Evolutionary conservation across 2,888 invertebrate genomes (phyloP).

Genomic region (Resseliella maxima): DNA sequence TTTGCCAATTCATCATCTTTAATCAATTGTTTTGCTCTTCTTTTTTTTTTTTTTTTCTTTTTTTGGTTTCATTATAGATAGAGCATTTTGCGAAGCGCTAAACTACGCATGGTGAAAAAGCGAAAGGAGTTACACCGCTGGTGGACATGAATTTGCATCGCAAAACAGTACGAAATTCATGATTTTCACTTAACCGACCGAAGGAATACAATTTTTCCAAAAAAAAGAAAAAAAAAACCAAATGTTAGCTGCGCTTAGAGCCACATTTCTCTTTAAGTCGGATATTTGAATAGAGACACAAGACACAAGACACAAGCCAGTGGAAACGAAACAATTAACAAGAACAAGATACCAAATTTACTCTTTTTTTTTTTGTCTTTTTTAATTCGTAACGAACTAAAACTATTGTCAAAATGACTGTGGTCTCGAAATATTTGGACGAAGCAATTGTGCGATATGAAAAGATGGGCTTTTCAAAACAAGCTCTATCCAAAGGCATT

Average conservation of each 20-base stretch:
- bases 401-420: conserved; percentile 62
- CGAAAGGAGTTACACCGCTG: background rate
- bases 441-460: conserved; percentile 71
- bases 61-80: background rate
- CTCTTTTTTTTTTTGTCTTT: background rate
- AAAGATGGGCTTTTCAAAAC: conserved; percentile 69
- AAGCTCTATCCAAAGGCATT: conserved; percentile 72
- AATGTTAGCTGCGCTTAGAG: no score
- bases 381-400: background rate
- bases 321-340: no score
- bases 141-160: conserved; percentile 15
- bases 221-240: no score
- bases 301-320: no score
- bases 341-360: background rate
- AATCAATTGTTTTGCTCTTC: background rate
- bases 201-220: background rate
- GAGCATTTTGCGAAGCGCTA: background rate
- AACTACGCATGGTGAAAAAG: background rate
- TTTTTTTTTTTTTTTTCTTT: background rate
- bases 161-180: background rate
- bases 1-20: background rate
- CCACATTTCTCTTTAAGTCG: no score
- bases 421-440: conserved; percentile 75
- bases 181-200: background rate
- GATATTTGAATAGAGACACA: no score